Base-by-base conservation (phyloP, 2,888 invertebrate species). In the Oxytorus armatus region DNA sequence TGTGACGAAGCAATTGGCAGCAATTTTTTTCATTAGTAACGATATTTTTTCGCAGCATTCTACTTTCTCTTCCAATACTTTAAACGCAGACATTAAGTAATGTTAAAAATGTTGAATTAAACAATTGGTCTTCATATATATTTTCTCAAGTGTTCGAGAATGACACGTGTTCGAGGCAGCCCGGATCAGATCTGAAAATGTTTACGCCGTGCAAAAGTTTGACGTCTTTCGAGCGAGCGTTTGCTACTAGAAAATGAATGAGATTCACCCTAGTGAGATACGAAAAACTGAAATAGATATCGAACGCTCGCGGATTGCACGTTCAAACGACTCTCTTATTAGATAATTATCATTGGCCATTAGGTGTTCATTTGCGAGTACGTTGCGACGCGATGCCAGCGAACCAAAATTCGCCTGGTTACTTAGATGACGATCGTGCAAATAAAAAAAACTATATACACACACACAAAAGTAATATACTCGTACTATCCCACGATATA, bases 331-430 rank as follows among this genome's bases (percentile, higher is more conserved):
- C 25, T 76, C 51, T 77, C 51, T 78, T 77, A 81, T 78, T 83
- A 74, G 80, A 53, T 81, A 77, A 77, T 77, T 66, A 61, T 72
- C 39, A 85, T 85, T 77, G 86, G 79, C 84, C 85, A 81, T 86
- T 82, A 85, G 82, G 84, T 85, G 83, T 85, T 85, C 84, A 86
- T 84, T 84, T 83, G 78, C 73, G 65, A 77, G 76, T 77, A 74
- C 29, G 59, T n/a, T 51, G 51, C 63, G 73, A 73, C 55, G 44
- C 5, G 23, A 51, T 8, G 10, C 47, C 53, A 14, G 68, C 33
- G 53, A 39, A 16, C 14, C 8, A 49, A 21, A 33, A 66, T 66
- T 79, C 63, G 57, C 61, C 63, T 42, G 76, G 44, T 76, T 33
- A 53, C 63, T 78, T 57, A 51, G 53, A 25, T 42, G 21, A 73